These are phyloP conservation scores for Syngnathus floridae DNA, from an alignment of 2,113 vertebrate species.

Conservation along the genomic window DNA sequence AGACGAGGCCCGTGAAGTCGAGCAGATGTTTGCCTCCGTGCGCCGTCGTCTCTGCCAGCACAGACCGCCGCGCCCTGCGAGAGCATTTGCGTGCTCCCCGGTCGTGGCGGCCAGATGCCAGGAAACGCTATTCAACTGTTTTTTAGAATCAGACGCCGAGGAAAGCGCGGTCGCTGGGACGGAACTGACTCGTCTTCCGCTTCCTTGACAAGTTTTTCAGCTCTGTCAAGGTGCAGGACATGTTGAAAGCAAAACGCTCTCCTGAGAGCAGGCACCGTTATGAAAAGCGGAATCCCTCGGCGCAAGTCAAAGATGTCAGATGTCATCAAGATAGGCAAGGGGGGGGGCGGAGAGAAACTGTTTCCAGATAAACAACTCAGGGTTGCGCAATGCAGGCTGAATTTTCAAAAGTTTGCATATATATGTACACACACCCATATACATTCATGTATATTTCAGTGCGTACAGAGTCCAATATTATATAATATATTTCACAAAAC, in stretches of 20 bases:
- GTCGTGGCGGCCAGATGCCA: background rate
- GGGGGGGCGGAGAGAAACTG: background rate
- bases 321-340: background rate
- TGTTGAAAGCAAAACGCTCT: background rate
- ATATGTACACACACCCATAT: too few species aligned
- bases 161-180: conserved; percentile 1
- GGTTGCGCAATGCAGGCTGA: background rate
- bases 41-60: background rate
- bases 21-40: conserved; percentile 8
- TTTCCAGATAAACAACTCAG: background rate
- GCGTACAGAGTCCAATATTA: too few species aligned
- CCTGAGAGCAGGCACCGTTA: background rate
- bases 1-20: background rate
- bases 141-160: background rate
- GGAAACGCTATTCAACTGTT: background rate
- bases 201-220: conserved; percentile 5
- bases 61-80: background rate
- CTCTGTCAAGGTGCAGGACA: background rate
- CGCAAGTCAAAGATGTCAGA: background rate
- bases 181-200: background rate
- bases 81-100: background rate
- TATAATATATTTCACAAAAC: background rate
- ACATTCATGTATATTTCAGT: too few species aligned
- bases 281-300: background rate
- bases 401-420: background rate